These are phyloP conservation scores for Hipparchia sbordonii DNA, from an alignment of 2,888 invertebrate species.

Conservation along the genomic window DNA sequence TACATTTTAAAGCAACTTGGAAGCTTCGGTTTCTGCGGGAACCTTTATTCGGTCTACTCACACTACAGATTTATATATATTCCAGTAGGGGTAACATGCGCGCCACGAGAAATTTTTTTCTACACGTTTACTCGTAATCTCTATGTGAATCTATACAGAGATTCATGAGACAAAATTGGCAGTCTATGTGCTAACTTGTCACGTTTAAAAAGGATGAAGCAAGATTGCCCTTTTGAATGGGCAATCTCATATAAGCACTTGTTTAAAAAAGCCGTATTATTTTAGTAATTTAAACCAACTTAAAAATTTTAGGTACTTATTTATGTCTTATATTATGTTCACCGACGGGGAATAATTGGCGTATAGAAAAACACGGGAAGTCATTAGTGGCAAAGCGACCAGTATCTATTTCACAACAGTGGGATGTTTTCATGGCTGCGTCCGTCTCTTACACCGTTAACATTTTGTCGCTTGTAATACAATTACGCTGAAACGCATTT, in stretches of 20 bases:
- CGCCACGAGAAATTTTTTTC: too few relatives aligned
- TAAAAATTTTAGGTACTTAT: conserved; percentile 38
- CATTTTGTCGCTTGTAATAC: too few relatives aligned
- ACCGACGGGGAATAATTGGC: conserved; percentile 76
- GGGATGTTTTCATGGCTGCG: conserved; percentile 48
- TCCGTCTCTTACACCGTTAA: conserved; percentile 57
- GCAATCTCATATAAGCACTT: background rate
- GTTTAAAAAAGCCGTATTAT: conserved; percentile 1
- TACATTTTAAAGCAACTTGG: too few relatives aligned
- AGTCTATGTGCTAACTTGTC: too few relatives aligned
- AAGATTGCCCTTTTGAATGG: background rate
- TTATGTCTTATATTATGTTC: conserved; percentile 64
- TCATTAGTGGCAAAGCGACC: conserved; percentile 77
- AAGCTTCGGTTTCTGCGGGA: too few relatives aligned
- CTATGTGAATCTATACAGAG: too few relatives aligned
- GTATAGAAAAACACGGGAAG: conserved; percentile 79
- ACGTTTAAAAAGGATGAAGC: background rate
- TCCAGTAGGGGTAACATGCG: too few relatives aligned
- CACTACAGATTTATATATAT: too few relatives aligned
- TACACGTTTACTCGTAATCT: too few relatives aligned
- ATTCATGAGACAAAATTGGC: too few relatives aligned
- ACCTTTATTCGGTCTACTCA: too few relatives aligned
- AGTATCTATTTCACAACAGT: conserved; percentile 72
- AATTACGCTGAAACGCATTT: too few relatives aligned
- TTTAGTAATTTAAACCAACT: conserved; percentile 9